Percentiles rank a stretch among this genome's conserved stretches.
phyloP scores from a whole-genome alignment of 1,140 invertebrate genomes.

The Druon quercuslanigerum region DNA sequence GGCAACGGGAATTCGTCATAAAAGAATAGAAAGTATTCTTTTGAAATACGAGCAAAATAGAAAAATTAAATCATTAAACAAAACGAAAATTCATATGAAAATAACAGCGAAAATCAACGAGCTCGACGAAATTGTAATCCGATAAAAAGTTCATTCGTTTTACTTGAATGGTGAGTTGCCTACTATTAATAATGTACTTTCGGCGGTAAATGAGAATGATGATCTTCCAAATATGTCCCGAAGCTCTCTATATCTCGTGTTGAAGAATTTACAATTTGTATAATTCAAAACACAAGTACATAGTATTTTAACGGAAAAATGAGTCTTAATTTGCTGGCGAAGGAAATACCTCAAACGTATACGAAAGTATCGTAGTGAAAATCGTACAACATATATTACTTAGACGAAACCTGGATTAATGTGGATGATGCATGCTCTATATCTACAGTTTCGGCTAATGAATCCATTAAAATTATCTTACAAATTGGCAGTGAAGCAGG shows the following conservation, averaged over 20 bases:
- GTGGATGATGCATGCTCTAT: not conserved
- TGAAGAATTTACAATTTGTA: not conserved
- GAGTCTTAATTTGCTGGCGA: not conserved
- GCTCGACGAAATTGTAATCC: not conserved
- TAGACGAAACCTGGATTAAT: not conserved
- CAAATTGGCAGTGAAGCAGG: not conserved
- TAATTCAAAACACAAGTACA: not conserved
- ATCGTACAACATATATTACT: not conserved
- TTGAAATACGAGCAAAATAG: no score
- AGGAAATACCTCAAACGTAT: not conserved
- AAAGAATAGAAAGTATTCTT: no score
- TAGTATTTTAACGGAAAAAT: not conserved
- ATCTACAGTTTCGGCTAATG: not conserved
- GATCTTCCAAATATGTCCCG: not conserved
- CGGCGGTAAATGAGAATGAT: not conserved
- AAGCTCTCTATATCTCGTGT: not conserved
- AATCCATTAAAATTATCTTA: not conserved
- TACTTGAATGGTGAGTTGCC: not conserved
- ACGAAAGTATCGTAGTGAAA: not conserved
- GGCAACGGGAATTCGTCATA: no score
- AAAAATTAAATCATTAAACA: no score
- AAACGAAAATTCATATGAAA: no score
- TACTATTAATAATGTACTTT: not conserved
- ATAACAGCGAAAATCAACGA: not conserved
- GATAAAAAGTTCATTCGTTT: not conserved